Conservation (phyloP, 2,888 invertebrate genomes). For the Pocota personata region DNA sequence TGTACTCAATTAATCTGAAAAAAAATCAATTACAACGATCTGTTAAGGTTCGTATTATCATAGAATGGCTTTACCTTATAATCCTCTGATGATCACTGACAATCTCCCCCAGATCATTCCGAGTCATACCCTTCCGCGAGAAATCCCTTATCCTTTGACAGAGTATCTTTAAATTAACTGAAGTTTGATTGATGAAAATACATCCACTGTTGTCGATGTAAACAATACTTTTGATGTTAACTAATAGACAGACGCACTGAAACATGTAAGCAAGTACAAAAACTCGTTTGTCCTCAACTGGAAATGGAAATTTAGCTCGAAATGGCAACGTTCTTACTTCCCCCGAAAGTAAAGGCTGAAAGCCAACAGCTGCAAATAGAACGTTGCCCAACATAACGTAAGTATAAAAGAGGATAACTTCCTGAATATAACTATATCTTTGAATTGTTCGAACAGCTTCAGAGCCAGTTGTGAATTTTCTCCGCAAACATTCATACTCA, state of each 20-base stretch:
- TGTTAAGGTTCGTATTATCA: too few species aligned
- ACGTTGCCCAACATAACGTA: constrained; percentile 63
- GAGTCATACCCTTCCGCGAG: constrained; percentile 45
- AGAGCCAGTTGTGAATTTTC: constrained; percentile 1
- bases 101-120: constrained; percentile 74
- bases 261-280: constrained; percentile 75
- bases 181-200: constrained; percentile 76
- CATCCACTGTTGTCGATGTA: constrained; percentile 76
- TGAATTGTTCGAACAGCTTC: constrained; percentile 70
- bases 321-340: constrained; percentile 74
- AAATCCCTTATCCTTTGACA: constrained; percentile 76
- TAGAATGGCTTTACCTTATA: constrained; percentile 77
- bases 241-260: constrained; percentile 74
- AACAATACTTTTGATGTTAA: constrained; percentile 75
- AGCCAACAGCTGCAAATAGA: constrained; percentile 75
- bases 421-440: constrained; percentile 75
- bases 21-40: neutral
- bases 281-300: constrained; percentile 53
- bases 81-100: constrained; percentile 78
- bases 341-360: constrained; percentile 76
- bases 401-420: constrained; percentile 65
- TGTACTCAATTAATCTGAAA: constrained; percentile 74
- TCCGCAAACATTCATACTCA: constrained; percentile 28
- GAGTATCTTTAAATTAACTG: constrained; percentile 77
- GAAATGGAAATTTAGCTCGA: constrained; percentile 76